A percentile compares a stretch with the other conserved stretches of the same genome.
Evolutionary conservation across 37 sponge, comb jelly and placozoan species (phyloP).

Genomic region (Corticium candelabrum): DNA sequence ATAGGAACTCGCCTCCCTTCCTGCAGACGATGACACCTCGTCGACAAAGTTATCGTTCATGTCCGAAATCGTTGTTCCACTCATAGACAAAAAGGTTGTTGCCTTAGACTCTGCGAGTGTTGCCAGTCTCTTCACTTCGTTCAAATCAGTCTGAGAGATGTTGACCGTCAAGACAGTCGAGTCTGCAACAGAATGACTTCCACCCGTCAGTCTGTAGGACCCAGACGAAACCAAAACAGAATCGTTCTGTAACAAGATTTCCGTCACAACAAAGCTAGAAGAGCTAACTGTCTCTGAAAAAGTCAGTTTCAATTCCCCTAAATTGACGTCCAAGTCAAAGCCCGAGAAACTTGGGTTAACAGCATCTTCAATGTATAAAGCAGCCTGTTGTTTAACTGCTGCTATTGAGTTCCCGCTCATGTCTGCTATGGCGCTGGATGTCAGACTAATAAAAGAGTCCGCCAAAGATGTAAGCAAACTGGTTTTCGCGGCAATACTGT

Average conservation of each 20-base stretch:
- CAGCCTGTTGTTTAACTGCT: too few species aligned
- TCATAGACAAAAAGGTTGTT: neutral
- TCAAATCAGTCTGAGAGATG: slow-evolving; percentile 20
- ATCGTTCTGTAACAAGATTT: slow-evolving; percentile 31
- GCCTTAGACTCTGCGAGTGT: slow-evolving; percentile 17
- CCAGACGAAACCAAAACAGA: neutral
- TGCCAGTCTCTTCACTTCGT: neutral
- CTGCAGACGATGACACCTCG: slow-evolving; percentile 8
- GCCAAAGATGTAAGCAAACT: neutral
- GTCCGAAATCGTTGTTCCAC: neutral
- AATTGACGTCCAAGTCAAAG: neutral
- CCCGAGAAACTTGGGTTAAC: neutral
- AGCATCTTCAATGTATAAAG: too few species aligned
- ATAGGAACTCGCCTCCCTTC: slow-evolving; percentile 36
- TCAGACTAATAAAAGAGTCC: neutral
- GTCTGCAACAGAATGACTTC: slow-evolving; percentile 15
- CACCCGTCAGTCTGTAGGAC: slow-evolving; percentile 36
- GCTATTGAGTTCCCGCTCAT: neutral
- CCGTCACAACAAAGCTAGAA: slow-evolving; percentile 28
- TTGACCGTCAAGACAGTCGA: slow-evolving; percentile 20
- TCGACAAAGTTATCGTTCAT: neutral
- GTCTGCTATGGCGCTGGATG: neutral
- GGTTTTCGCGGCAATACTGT: neutral
- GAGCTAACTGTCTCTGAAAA: slow-evolving; percentile 70
- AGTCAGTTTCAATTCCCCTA: slow-evolving; percentile 16